Conservation (phyloP, 2,113 vertebrate species). For the Callorhinus ursinus region DNA sequence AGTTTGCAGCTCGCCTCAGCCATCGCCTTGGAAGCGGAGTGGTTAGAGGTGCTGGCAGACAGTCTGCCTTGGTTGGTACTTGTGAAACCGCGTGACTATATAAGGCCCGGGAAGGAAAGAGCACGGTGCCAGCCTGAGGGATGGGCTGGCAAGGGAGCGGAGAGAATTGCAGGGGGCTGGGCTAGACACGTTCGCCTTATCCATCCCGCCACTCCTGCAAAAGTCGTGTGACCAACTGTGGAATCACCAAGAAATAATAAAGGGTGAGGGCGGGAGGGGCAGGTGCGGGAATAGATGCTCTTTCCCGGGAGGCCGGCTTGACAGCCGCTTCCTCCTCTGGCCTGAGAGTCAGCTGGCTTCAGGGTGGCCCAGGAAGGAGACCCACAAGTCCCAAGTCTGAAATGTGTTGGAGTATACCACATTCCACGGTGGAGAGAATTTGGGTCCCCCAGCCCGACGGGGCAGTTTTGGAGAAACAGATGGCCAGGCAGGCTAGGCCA, state of each 20-base stretch:
- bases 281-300: not conserved
- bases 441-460: not conserved
- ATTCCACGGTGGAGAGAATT: not conserved
- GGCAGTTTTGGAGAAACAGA: not conserved
- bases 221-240: not conserved
- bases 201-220: not conserved
- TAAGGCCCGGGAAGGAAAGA: constrained; percentile 70
- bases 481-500: not conserved
- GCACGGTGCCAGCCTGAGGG: not conserved
- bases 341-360: not conserved
- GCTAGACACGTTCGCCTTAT: not conserved
- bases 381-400: not conserved
- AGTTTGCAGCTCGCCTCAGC: not conserved
- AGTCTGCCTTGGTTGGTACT: constrained; percentile 51
- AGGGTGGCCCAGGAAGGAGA: not conserved
- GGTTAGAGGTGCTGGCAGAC: constrained; percentile 63
- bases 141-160: not conserved
- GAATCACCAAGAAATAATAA: not conserved
- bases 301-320: not conserved
- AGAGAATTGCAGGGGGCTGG: not conserved
- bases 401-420: not conserved
- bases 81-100: constrained; percentile 60
- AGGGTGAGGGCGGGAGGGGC: no score
- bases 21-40: not conserved
- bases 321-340: not conserved